These are phyloP conservation scores for Acanthiza pusilla DNA, from an alignment of 2,797 vertebrate genomes.

Conservation along the genomic window DNA sequence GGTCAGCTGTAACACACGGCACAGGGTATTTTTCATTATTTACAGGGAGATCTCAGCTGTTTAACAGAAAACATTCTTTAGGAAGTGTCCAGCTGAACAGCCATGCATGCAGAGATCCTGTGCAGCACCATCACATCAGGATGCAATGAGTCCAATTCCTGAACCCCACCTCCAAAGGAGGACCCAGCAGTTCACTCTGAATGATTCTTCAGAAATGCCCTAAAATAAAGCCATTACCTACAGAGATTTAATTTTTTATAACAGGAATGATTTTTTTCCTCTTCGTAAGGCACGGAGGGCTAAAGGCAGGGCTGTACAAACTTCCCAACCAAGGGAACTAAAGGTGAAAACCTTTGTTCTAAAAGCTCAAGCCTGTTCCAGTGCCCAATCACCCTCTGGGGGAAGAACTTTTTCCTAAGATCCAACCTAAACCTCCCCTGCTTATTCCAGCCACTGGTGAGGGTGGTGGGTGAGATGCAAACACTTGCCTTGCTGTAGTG, in stretches of 20 bases:
- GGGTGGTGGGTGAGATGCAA: not conserved
- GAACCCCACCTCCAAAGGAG: not conserved
- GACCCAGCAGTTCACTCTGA: not conserved
- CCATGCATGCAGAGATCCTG: not conserved
- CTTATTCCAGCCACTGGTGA: not conserved
- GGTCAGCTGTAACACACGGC: accelerated
- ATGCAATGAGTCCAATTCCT: not conserved
- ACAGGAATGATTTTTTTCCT: not conserved
- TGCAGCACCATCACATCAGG: not conserved
- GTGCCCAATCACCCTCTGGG: not conserved
- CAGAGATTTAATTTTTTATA: not conserved
- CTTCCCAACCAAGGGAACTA: not conserved
- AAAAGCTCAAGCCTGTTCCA: not conserved
- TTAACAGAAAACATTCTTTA: not conserved
- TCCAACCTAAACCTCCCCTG: not conserved
- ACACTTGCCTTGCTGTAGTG: not conserved
- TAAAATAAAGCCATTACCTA: not conserved
- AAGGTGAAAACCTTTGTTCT: not conserved
- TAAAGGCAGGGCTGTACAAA: not conserved
- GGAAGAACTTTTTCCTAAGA: not conserved
- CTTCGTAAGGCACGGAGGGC: not conserved
- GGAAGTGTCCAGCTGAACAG: not conserved
- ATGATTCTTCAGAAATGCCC: not conserved
- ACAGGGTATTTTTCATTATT: not conserved
- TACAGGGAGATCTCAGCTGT: not conserved